Conservation (phyloP, 2,113 vertebrate genomes). For the Cyphomyrus discorhynchus region DNA sequence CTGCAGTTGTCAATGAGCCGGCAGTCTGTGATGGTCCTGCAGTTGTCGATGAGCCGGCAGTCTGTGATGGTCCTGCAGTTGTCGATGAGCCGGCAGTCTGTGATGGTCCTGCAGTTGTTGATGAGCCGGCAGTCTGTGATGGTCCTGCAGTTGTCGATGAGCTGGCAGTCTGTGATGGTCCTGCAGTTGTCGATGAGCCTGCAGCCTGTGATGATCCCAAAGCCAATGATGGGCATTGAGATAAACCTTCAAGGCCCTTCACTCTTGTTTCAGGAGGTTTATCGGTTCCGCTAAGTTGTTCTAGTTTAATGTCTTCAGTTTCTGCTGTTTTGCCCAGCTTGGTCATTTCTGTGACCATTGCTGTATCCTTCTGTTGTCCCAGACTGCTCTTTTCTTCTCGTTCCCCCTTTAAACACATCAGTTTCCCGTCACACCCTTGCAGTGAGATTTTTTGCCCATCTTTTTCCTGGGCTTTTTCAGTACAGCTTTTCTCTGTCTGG, state of each 20-base stretch:
- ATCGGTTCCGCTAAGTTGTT: conserved; percentile 35
- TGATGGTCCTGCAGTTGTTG: neutral
- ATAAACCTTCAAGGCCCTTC: conserved; percentile 51
- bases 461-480: conserved; percentile 38
- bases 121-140: conserved; percentile 47
- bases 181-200: neutral
- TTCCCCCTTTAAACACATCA: conserved; percentile 19
- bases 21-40: neutral
- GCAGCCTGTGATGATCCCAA: conserved; percentile 29
- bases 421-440: conserved; percentile 40
- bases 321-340: conserved; percentile 48
- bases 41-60: neutral
- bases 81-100: too few relatives aligned
- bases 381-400: conserved; percentile 37
- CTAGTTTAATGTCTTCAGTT: conserved; percentile 50
- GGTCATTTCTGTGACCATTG: conserved; percentile 25
- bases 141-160: neutral
- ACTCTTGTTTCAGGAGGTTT: conserved; percentile 55
- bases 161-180: conserved; percentile 42
- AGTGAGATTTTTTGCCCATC: conserved; percentile 41
- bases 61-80: neutral
- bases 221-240: conserved; percentile 27
- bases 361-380: conserved; percentile 34
- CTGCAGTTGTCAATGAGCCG: neutral
- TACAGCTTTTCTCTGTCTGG: conserved; percentile 43